Percentiles rank a stretch among this genome's conserved stretches.
Conservation (phyloP, 2,113 vertebrate species). For the Sapayoa aenigma region DNA sequence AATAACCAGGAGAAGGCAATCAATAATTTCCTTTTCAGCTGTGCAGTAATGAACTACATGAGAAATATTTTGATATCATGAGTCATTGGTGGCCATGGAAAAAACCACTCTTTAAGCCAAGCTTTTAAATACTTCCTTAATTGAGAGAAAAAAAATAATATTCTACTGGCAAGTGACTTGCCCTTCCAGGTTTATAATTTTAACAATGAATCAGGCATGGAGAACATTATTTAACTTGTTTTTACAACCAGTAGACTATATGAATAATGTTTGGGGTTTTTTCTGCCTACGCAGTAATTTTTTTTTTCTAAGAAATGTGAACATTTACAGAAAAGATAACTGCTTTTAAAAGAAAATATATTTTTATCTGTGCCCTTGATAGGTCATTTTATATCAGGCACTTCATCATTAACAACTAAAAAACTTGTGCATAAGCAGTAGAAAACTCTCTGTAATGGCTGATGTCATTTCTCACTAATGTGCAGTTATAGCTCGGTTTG, state of each 20-base stretch:
- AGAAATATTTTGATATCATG: background rate
- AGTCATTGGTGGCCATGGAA: background rate
- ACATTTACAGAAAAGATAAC: background rate
- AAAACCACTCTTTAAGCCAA: background rate
- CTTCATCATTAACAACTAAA: background rate
- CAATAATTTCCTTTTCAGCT: constrained; percentile 17
- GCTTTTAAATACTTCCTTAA: background rate
- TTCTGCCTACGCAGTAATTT: background rate
- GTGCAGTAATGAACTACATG: background rate
- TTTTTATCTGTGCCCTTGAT: background rate
- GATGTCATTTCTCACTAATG: background rate
- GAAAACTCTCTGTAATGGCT: background rate
- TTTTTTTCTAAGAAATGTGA: background rate
- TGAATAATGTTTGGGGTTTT: background rate
- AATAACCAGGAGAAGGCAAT: background rate
- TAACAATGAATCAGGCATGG: background rate
- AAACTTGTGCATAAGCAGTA: background rate
- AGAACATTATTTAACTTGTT: background rate
- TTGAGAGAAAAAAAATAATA: background rate
- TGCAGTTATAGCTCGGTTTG: background rate
- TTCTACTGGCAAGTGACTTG: background rate
- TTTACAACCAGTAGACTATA: background rate
- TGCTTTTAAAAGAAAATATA: background rate
- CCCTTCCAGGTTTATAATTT: background rate
- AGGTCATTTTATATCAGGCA: background rate